Conservation (phyloP, 2,113 vertebrate genomes). For the Lethenteron camtschaticum region DNA sequence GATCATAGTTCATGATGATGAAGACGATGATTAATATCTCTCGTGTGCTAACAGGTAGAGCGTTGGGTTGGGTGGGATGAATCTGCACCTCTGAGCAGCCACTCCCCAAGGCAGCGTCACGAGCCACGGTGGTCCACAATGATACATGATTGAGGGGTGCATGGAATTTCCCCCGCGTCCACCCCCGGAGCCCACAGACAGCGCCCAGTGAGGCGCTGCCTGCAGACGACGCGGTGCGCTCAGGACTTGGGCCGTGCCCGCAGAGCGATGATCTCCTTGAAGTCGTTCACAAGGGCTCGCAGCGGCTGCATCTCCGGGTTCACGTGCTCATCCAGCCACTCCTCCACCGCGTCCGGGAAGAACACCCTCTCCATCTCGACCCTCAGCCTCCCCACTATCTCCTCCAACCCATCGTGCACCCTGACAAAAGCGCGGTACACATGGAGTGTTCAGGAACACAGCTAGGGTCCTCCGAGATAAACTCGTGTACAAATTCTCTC, state of each 20-base stretch:
- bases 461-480: not conserved
- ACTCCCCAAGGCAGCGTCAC: too few species aligned
- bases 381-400: conserved; percentile 27
- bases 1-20: too few species aligned
- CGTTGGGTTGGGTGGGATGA: too few species aligned
- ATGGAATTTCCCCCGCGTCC: too few species aligned
- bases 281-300: conserved; percentile 33
- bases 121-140: too few species aligned
- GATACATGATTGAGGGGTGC: too few species aligned
- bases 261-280: conserved; percentile 21
- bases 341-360: conserved; percentile 31
- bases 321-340: conserved; percentile 71
- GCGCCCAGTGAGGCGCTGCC: too few species aligned
- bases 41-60: too few species aligned
- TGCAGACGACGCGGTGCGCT: too few species aligned
- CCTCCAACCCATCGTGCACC: conserved; percentile 30
- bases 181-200: too few species aligned
- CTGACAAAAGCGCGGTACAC: conserved; percentile 17
- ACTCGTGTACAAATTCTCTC: not conserved
- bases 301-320: conserved; percentile 31
- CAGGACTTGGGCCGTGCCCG: conserved; percentile 12
- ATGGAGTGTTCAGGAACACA: not conserved
- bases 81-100: too few species aligned
- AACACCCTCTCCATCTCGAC: conserved; percentile 40
- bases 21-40: too few species aligned